Evolutionary conservation across 2,888 invertebrate genomes (phyloP).

Genomic region (Tipula helvola): DNA sequence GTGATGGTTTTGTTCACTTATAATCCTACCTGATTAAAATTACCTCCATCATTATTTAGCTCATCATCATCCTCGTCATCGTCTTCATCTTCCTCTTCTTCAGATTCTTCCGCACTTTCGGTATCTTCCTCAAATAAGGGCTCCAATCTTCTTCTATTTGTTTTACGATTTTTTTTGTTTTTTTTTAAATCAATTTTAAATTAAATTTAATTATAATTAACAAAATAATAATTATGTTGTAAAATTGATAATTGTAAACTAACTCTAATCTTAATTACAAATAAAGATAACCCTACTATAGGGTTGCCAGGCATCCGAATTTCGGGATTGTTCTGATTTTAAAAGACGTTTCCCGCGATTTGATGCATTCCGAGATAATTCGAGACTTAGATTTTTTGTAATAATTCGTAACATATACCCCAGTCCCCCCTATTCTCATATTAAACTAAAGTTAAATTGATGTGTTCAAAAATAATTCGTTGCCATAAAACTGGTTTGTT

Average conservation of each 20-base stretch:
- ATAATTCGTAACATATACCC: no score
- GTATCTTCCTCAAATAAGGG: constrained; percentile 76
- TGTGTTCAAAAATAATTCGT: no score
- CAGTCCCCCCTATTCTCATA: no score
- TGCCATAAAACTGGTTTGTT: no score
- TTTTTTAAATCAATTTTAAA: background rate
- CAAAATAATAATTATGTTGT: background rate
- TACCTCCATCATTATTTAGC: constrained; percentile 13
- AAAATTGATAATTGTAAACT: background rate
- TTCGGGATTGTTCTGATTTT: no score
- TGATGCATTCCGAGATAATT: no score
- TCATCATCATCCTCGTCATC: constrained; percentile 13
- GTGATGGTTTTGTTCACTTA: constrained; percentile 5
- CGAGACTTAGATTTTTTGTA: no score
- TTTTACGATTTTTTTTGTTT: constrained; percentile 21
- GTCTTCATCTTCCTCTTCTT: constrained; percentile 34
- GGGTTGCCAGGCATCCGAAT: no score
- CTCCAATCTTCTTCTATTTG: constrained; percentile 60
- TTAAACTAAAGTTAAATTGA: no score
- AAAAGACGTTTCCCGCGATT: no score
- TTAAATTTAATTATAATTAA: background rate
- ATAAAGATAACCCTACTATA: background rate
- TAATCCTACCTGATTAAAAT: constrained; percentile 17
- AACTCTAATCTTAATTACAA: background rate
- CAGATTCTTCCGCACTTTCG: constrained; percentile 44